phyloP scores from a whole-genome alignment of 1,140 invertebrate genomes.

The Leptopilina boulardi region DNA sequence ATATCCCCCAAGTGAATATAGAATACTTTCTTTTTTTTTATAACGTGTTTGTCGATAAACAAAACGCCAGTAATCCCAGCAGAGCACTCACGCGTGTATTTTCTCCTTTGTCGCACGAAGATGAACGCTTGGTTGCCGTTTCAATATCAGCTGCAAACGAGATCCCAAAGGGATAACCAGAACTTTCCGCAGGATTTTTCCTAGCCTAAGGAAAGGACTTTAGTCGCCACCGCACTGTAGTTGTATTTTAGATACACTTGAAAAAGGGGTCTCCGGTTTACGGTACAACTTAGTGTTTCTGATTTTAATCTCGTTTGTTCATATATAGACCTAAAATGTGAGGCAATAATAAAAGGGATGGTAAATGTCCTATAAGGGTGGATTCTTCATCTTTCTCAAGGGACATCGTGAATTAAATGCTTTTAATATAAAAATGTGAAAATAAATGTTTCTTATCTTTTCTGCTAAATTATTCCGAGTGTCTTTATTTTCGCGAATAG shows the following conservation, averaged over 20 bases:
- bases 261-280: too few species aligned
- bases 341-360: too few species aligned
- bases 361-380: too few species aligned
- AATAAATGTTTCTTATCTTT: too few species aligned
- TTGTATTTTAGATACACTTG: conserved; percentile 53
- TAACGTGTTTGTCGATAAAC: conserved; percentile 63
- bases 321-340: too few species aligned
- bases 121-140: conserved; percentile 53
- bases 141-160: conserved; percentile 65
- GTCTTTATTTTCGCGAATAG: too few species aligned
- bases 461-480: too few species aligned
- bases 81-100: conserved; percentile 52
- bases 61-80: conserved; percentile 60
- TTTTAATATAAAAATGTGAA: too few species aligned
- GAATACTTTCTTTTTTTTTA: conserved; percentile 43
- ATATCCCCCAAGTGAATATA: conserved; percentile 11
- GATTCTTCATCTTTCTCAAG: too few species aligned
- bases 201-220: conserved; percentile 47
- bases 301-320: too few species aligned
- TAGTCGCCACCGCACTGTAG: conserved; percentile 47
- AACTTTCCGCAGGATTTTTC: conserved; percentile 43
- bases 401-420: too few species aligned
- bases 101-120: conserved; percentile 53
- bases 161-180: conserved; percentile 54
- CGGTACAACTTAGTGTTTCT: too few species aligned